Base-by-base conservation (phyloP, 2,113 vertebrate species). In the Sphaerodactylus townsendi region DNA sequence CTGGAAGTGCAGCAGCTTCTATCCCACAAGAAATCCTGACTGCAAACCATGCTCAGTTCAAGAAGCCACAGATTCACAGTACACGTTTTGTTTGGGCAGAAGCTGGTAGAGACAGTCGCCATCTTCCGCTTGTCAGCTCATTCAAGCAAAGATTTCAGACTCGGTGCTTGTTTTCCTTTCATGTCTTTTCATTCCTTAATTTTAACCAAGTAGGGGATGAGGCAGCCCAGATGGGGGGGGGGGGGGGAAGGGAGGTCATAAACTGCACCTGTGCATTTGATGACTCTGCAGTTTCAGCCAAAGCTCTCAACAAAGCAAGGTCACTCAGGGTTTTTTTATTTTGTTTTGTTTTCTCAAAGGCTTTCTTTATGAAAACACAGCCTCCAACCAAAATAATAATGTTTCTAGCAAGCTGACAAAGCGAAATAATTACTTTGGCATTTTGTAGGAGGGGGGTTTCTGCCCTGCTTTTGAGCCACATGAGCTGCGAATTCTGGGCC, bases 301-400 rank as follows among this genome's bases (percentile, higher is more conserved):
- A 56, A 79, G 71, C 75, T 79, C 89, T 87, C 70, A 90, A 87
- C 39, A 3, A 0, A 8, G 76, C 0, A 53, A 89, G 91, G 90
- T 87, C 87, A 84, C 0, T 0, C 78, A 73, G 44, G 25, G 82
- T 64, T 2, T 89, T 91, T 91, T 37, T 10, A 3, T 25, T 30
- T 53, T 85, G 85, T 84, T 94, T 91, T 80, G 65, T 85, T 88
- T 88, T 85, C 91, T 91, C 85, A 85, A 85, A 89, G 89, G 75
- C 78, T 91, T 91, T 88, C 90, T 84, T 83, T 90, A 30, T 33
- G 80, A 89, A 93, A 95, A 91, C 91, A 92, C 1, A 10, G 66
- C 92, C 89, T 93, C 88, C 91, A 87, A 89, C 91, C 91, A 89
- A 81, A 90, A 92, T 87, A 89, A 87, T 86, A 86, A 68, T 0